Percentiles rank a stretch among this genome's conserved stretches.
Conservation (phyloP, 2,797 vertebrate species). For the Smutsia gigantea region DNA sequence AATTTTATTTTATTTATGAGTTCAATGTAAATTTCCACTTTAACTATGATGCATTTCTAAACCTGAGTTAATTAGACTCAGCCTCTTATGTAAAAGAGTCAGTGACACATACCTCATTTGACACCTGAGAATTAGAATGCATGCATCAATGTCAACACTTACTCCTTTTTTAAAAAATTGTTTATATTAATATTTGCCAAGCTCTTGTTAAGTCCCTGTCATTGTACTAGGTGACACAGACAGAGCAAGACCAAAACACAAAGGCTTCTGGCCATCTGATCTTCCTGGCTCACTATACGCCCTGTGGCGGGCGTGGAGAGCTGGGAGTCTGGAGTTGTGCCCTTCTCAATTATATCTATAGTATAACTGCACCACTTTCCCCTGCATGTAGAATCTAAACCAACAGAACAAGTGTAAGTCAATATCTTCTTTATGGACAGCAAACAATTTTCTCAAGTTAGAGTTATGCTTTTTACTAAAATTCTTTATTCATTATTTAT, state of each 20-base stretch:
- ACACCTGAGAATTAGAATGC: background rate
- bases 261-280: background rate
- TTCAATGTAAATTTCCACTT: background rate
- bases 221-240: background rate
- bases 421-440: background rate
- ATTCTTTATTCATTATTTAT: background rate
- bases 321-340: background rate
- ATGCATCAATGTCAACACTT: background rate
- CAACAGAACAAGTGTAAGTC: background rate
- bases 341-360: background rate
- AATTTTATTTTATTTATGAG: background rate
- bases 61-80: background rate
- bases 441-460: background rate
- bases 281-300: background rate
- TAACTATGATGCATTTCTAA: background rate
- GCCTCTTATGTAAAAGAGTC: background rate
- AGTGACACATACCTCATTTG: background rate
- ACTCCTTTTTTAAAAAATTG: background rate
- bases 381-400: background rate
- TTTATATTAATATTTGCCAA: background rate
- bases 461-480: background rate
- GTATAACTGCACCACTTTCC: background rate
- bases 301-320: background rate
- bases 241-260: background rate
- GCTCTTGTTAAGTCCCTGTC: background rate